phyloP scores from a whole-genome alignment of 2,797 vertebrate genomes.

The Liparis tanakae region DNA sequence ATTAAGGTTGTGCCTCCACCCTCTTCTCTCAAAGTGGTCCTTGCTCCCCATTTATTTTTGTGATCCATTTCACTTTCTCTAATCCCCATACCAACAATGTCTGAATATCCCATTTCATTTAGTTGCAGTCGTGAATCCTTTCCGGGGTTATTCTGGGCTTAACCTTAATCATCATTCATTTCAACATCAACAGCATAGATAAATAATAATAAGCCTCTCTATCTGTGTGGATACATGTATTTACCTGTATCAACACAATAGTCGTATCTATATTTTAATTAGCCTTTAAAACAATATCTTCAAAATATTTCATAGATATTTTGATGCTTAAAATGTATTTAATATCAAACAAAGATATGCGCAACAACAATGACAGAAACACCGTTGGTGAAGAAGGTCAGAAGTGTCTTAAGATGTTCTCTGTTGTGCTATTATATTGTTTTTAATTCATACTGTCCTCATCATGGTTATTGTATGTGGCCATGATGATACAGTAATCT shows the following conservation, averaged over 20 bases:
- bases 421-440: not conserved
- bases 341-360: not conserved
- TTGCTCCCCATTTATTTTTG: slow-evolving; percentile 46
- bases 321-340: not conserved
- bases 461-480: not conserved
- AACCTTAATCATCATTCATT: slow-evolving; percentile 54
- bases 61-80: slow-evolving; percentile 47
- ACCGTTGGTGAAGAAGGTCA: not conserved
- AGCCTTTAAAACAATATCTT: not conserved
- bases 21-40: slow-evolving; percentile 36
- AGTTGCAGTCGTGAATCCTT: slow-evolving; percentile 50
- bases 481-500: too few species aligned
- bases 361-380: not conserved
- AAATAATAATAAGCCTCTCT: slow-evolving; percentile 29
- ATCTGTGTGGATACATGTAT: not conserved
- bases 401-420: not conserved
- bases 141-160: slow-evolving; percentile 41
- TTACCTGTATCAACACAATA: too few species aligned
- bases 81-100: slow-evolving; percentile 44
- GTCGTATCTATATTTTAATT: not conserved
- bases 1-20: slow-evolving; percentile 52
- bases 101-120: slow-evolving; percentile 51
- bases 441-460: not conserved
- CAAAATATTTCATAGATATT: not conserved
- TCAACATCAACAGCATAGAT: slow-evolving; percentile 24